phyloP scores from a whole-genome alignment of 1,140 invertebrate species.

The Elymnias hypermnestra region DNA sequence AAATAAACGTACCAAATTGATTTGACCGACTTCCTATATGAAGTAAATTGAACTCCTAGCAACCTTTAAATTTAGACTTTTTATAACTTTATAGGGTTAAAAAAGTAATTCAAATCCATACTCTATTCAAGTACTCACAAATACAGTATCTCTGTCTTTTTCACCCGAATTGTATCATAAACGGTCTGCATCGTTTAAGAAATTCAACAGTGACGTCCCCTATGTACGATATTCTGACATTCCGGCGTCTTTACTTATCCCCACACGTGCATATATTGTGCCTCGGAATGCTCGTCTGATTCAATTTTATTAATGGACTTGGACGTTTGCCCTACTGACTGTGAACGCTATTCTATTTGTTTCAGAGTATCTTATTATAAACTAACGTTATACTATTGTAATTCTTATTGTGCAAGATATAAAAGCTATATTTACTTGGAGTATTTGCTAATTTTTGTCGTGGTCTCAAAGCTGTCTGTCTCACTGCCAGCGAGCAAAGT shows the following conservation, averaged over 20 bases:
- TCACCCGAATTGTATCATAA: no score
- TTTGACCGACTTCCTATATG: no score
- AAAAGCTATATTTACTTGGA: conserved; percentile 29
- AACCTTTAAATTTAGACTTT: no score
- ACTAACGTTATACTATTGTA: conserved; percentile 26
- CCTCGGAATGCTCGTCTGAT: conserved; percentile 68
- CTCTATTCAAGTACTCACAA: no score
- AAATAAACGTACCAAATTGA: no score
- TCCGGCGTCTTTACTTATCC: conserved; percentile 51
- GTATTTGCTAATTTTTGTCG: conserved; percentile 25
- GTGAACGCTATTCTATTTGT: conserved; percentile 66
- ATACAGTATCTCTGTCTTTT: no score
- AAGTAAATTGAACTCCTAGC: no score
- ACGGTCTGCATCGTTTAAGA: no score
- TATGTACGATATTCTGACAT: conserved; percentile 19
- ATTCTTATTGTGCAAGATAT: conserved; percentile 31
- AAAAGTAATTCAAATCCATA: no score
- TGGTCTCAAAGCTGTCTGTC: conserved; percentile 27
- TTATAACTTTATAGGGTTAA: no score
- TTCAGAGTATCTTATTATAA: conserved; percentile 47
- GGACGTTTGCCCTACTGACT: conserved; percentile 72
- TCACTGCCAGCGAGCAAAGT: conserved; percentile 8
- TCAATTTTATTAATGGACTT: conserved; percentile 75
- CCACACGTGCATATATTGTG: conserved; percentile 64
- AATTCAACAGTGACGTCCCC: conserved; percentile 11